Conservation (phyloP, 1,140 invertebrate genomes). For the Mycetomoellerius zeteki region DNA sequence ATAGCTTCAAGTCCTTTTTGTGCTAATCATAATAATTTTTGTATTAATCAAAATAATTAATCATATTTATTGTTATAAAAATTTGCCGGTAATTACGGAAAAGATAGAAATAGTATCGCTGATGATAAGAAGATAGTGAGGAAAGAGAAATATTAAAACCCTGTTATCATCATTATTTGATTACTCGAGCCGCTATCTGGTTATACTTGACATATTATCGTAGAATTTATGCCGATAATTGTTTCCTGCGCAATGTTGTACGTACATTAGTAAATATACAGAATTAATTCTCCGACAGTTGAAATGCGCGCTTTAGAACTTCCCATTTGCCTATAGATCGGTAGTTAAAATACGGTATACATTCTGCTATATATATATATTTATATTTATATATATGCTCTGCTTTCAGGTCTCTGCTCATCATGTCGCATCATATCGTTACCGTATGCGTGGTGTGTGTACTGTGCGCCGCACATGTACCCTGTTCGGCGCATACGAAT, state of each 20-base stretch:
- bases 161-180: conserved; percentile 51
- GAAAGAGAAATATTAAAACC: conserved; percentile 14
- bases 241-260: conserved; percentile 30
- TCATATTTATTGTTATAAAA: not conserved
- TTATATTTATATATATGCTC: conserved; percentile 5
- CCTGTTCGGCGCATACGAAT: conserved; percentile 89
- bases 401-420: conserved; percentile 70
- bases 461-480: conserved; percentile 91
- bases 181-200: conserved; percentile 7
- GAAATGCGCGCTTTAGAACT: not conserved
- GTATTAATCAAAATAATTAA: not conserved
- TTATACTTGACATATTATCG: conserved; percentile 40
- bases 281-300: not conserved
- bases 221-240: conserved; percentile 57
- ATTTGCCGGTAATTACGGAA: not conserved
- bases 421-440: conserved; percentile 89
- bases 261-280: not conserved
- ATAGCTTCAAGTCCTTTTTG: not conserved
- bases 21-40: not conserved
- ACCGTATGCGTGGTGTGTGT: conserved; percentile 93
- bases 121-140: not conserved
- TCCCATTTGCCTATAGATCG: not conserved
- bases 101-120: too few relatives aligned
- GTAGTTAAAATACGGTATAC: not conserved
- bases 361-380: too few relatives aligned